A percentile compares a stretch with the other conserved stretches of the same genome.
These are phyloP conservation scores for Melinaea marsaeus DNA, from an alignment of 2,888 invertebrate genomes.

Conservation along the genomic window DNA sequence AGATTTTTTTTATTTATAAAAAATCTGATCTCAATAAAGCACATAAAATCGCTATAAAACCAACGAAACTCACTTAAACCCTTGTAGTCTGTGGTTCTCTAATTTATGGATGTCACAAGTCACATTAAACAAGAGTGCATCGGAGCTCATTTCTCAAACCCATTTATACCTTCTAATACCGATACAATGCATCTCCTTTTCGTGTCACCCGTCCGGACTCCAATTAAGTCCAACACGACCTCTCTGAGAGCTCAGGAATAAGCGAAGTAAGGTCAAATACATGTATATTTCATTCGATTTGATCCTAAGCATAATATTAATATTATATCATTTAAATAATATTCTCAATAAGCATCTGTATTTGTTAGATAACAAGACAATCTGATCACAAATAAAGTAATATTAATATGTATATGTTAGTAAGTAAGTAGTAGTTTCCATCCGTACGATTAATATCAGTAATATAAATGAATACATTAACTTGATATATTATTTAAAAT, in stretches of 20 bases:
- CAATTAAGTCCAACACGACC: conserved; percentile 77
- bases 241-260: conserved; percentile 45
- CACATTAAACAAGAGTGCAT: conserved; percentile 31
- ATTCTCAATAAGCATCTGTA: too few species aligned
- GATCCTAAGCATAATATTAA: not conserved
- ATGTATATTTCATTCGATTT: conserved; percentile 1
- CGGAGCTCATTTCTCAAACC: conserved; percentile 26
- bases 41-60: too few species aligned
- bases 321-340: not conserved
- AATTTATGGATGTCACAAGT: too few species aligned
- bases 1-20: too few species aligned
- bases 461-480: not conserved
- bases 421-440: too few species aligned
- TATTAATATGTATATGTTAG: too few species aligned
- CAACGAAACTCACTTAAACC: too few species aligned
- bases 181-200: conserved; percentile 73
- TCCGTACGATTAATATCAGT: too few species aligned
- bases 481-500: not conserved
- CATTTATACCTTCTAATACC: conserved; percentile 71
- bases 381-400: too few species aligned
- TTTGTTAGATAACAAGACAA: too few species aligned
- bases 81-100: too few species aligned
- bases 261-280: conserved; percentile 33
- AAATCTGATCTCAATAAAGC: too few species aligned
- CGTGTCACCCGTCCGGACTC: conserved; percentile 73